Evolutionary conservation across 1,140 invertebrate species (phyloP), one percentile per base, ranked within the genome.

Genomic region (Globodera rostochiensis): DNA sequence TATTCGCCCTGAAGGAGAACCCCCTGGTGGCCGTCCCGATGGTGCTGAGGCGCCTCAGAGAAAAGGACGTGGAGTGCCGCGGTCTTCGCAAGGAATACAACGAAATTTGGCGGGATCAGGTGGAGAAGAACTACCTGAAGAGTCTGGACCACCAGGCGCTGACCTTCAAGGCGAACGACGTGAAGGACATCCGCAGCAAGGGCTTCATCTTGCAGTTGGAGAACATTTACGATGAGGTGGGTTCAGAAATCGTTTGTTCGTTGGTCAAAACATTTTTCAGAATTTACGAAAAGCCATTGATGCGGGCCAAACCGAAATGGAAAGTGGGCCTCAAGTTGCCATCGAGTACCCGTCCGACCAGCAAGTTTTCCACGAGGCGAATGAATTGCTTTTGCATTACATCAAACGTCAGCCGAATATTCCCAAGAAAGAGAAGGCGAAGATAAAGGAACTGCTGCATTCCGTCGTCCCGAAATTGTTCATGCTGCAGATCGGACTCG

Each of bases 111-210:
- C 92, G 95, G 46, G 97, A 98, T 90, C 96, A 98, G 91, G 97
- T 97, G 90, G 96, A 98, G 90, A 98, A 98, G 90, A 98, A 96
- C 91, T 98, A 98, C 90, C 92, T 98, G 36, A 98, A 98, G 90
- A 98, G 96, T 13, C 91, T 99, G 8, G 97, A 99, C 92, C 96
- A 99, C 91, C 96, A 98, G 90, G 96, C 96, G 46, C 96, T 98
- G 83, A 97, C 96, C 90, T 98, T 99, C 90, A 99, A 99, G 90
- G 96, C 97, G 90, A 98, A 95, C 88, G 97, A 99, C 90, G 93
- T 97, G 67, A 98, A 98, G 90, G 94, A 94, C 6, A 92, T 99
- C 60, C 93, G 96, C n/a, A 96, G 95, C 1, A 98, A 98, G 91
- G 94, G 94, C 82, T 91, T 99, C 49, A 93, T 98, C 84, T 97